A percentile compares a stretch with the other conserved stretches of the same genome.
phyloP scores from a whole-genome alignment of 2,888 invertebrate species.

The Schizotus pectinicornis region DNA sequence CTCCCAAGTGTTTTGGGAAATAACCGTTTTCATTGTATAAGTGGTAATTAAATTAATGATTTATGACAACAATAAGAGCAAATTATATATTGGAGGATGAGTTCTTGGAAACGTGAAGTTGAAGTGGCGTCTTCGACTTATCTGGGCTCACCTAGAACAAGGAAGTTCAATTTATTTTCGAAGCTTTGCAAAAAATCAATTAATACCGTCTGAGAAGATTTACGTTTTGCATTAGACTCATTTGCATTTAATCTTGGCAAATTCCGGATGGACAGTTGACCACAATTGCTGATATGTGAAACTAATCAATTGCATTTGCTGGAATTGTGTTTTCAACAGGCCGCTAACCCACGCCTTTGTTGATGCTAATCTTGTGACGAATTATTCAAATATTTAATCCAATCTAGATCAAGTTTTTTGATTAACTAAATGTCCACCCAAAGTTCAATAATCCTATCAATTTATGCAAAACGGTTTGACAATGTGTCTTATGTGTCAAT shows the following conservation, averaged over 20 bases:
- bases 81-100: too few relatives aligned
- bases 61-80: too few relatives aligned
- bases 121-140: not conserved
- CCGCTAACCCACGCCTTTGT: conserved; percentile 10
- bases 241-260: not conserved
- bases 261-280: not conserved
- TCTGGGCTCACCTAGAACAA: not conserved
- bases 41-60: too few relatives aligned
- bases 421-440: not conserved
- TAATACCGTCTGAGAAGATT: conserved; percentile 1
- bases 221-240: conserved; percentile 4
- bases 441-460: conserved; percentile 16
- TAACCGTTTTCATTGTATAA: too few relatives aligned
- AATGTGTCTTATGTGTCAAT: conserved; percentile 7
- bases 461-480: conserved; percentile 7
- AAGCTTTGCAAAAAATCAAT: not conserved
- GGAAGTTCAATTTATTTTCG: not conserved
- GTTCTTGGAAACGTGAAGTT: too few relatives aligned
- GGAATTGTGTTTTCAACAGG: not conserved
- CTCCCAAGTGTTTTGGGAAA: too few relatives aligned
- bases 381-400: conserved; percentile 13
- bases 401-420: conserved; percentile 18
- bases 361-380: conserved; percentile 17
- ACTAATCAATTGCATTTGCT: conserved; percentile 4
- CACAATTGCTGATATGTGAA: not conserved